phyloP scores from a whole-genome alignment of 2,888 invertebrate genomes.

The Tachina grossa region DNA sequence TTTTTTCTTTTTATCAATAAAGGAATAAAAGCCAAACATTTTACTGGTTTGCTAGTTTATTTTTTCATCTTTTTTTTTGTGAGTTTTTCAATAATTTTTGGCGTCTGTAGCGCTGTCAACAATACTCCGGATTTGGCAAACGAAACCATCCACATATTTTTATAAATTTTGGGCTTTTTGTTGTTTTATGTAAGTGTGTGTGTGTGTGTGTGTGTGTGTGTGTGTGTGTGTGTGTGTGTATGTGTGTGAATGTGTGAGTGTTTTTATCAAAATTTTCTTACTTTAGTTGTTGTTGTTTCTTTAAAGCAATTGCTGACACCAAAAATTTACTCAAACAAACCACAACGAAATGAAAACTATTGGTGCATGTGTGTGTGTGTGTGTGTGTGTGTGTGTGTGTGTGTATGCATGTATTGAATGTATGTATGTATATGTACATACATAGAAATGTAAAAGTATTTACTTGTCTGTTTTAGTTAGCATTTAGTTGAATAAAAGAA shows the following conservation, averaged over 20 bases:
- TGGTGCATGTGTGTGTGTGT: not conserved
- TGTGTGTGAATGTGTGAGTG: not conserved
- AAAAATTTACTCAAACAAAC: slow-evolving; percentile 71
- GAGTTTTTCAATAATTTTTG: slow-evolving; percentile 69
- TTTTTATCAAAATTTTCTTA: slow-evolving; percentile 26
- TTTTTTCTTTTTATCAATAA: slow-evolving; percentile 22
- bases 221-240: not conserved
- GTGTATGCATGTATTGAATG: not conserved
- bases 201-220: not conserved
- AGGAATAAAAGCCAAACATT: slow-evolving; percentile 64
- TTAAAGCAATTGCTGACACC: slow-evolving; percentile 71
- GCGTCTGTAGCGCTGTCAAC: slow-evolving; percentile 71
- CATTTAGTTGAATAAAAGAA: slow-evolving; percentile 56
- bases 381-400: not conserved
- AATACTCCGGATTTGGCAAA: slow-evolving; percentile 71
- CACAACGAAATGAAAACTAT: slow-evolving; percentile 62
- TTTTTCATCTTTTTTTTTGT: slow-evolving; percentile 48
- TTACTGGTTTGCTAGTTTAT: slow-evolving; percentile 68
- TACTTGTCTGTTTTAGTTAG: slow-evolving; percentile 41
- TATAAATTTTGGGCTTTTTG: slow-evolving; percentile 46
- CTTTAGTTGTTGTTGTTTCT: slow-evolving; percentile 44
- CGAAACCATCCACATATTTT: slow-evolving; percentile 68
- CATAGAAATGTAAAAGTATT: not conserved
- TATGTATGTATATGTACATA: no score
- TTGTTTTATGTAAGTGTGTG: not conserved